Evolutionary conservation across 1,140 invertebrate species (phyloP), one percentile per base, ranked within the genome.

Genomic region (Zaprionus capensis): DNA sequence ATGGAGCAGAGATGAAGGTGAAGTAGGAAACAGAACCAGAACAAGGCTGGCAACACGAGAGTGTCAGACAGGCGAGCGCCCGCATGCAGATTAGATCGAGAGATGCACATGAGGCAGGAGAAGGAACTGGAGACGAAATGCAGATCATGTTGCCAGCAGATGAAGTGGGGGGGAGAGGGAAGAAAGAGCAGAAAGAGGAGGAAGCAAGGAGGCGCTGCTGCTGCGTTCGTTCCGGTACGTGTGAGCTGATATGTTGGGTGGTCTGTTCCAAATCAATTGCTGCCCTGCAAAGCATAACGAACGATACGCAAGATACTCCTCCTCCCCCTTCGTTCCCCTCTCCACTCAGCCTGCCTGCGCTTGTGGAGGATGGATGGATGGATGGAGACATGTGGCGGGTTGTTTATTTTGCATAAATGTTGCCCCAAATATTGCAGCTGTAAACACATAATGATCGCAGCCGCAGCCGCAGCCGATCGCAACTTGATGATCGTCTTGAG

Each of bases 331-430:
- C 6, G 1, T 20, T 12, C 11, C 44, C n/a, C 20, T 20, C 22
- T 11, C 12, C 7, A 3, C 20, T 5, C 46, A 14, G 9, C 1
- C 46, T 22, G 3, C 20, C 46, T 51, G n/a, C 9, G 31, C 7
- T 2, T 34, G 14, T 41, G 38, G 14, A 41, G 38, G 15, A 41
- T 41, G 15, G 44, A 49, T 41, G 38, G 44, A 49, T 51, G 46
- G 46, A 51, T 51, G 46, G 46, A 51, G 46, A 51, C 46, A 51
- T 41, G 56, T 69, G 58, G 22, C 34, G 62, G 26, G 62, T 73
- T 88, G 85, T 90, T 90, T 90, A 85, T 90, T 90, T 90, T 90
- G 85, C 85, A 90, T 90, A 90, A 90, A 90, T 90, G 85, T 90
- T 90, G 85, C 85, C 85, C 85, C 85, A 90, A 90, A 90, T 90